Evolutionary conservation across 2,113 vertebrate genomes (phyloP), one percentile per base, ranked within the genome.

Genomic region (Noturus placidus): DNA sequence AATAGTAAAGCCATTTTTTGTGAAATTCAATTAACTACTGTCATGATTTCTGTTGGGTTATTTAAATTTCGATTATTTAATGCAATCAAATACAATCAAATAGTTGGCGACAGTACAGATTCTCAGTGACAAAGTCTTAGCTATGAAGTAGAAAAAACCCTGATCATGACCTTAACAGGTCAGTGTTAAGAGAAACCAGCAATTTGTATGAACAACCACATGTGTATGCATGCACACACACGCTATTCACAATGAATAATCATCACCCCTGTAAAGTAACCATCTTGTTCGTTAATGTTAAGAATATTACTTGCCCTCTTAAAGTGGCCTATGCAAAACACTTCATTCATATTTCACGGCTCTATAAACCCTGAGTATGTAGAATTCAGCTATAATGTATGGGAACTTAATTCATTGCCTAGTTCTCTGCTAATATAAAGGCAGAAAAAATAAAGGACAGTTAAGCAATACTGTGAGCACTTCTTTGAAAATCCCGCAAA

Each of bases 311-410:
- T 65, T 67, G 77, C 46, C 85, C 46, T 69, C 30, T 86, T 69
- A 69, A 77, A 46, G 74, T 56, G 82, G 87, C 61, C 59, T 38
- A 78, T 84, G 74, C 46, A 42, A 87, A 77, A 54, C 30, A 69
- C 77, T 87, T 81, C 70, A 84, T 63, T 82, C 56, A 15, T 79
- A 76, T 27, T 87, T 83, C 19, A 78, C 15, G 27, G 22, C 57
- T 77, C 54, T 88, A 69, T 67, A 84, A 78, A 77, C 86, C 87
- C 87, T 88, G 87, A 88, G 87, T 79, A 42, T 69, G 59, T 67
- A 83, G 59, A 88, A 59, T 84, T 83, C 80, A 87, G 81, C 81
- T 87, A 63, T 84, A 27, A 46, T 35, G 82, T 78, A 79, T 11
- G 19, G 52, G 27, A 87, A 35, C 6, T 52, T 15, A 17, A 56